These are phyloP conservation scores for Muraenolepis orangiensis DNA, from an alignment of 2,797 vertebrate genomes.

Conservation along the genomic window DNA sequence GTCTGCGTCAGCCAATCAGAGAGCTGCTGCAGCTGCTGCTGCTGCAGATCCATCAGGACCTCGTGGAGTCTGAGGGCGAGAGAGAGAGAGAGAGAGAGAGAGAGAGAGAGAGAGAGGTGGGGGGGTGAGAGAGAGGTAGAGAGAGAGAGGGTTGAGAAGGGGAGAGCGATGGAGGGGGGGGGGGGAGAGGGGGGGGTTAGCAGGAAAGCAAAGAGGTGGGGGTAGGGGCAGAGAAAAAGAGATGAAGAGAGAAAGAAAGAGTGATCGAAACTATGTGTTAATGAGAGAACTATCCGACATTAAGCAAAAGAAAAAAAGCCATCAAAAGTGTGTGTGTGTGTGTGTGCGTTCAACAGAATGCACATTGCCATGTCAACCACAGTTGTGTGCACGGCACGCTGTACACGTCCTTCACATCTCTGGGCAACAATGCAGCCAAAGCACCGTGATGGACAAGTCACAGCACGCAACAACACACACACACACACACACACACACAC, in stretches of 20 bases:
- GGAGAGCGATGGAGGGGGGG: not conserved
- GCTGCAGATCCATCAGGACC: constrained; percentile 93
- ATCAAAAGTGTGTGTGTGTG: no score
- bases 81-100: not conserved
- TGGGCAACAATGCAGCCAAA: not conserved
- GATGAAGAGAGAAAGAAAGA: not conserved
- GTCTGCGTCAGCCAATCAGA: constrained; percentile 90
- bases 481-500: not conserved
- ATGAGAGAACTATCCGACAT: no score
- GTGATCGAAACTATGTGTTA: no score
- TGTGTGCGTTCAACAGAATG: no score
- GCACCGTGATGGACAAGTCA: constrained; percentile 3
- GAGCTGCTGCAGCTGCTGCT: constrained; percentile 91
- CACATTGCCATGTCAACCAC: no score
- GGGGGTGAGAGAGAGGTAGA: not conserved
- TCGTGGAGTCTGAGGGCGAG: constrained; percentile 83
- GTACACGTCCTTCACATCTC: no score
- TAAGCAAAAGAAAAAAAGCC: no score
- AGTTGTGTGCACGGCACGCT: no score
- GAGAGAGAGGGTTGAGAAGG: not conserved
- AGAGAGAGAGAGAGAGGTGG: not conserved
- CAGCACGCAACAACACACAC: constrained; percentile 1
- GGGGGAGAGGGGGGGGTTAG: no score
- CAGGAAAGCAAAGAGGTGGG: no score
- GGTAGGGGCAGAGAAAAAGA: not conserved